Evolutionary conservation across 2,113 vertebrate genomes (phyloP), one percentile per base, ranked within the genome.

Genomic region (Sylvicapra grimmia): DNA sequence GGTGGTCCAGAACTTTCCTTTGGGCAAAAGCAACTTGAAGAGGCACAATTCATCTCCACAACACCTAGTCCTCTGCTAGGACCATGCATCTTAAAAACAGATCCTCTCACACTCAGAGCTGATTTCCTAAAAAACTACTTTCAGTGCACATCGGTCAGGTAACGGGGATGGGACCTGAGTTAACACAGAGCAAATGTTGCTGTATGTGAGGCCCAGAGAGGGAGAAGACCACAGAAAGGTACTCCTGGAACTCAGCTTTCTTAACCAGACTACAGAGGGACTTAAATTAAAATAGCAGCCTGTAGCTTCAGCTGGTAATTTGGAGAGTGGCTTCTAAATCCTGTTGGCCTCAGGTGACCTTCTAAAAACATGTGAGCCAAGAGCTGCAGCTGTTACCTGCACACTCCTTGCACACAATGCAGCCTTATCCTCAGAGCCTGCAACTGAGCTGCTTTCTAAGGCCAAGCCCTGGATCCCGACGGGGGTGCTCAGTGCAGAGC

Each of bases 251-350:
- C 19, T 14, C 21, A 7, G 68, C 58, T 83, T 58, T 96, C 90
- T 51, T n/a, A 90, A 93, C 29, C 14, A n/a, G 87, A 44, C 31
- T 25, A 44, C 80, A 31, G 16, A 63, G 16, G 19, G 82, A 82
- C 36, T 58, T 56, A 61, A 94, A 93, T 88, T 85, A 72, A 94
- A 95, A 90, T 21, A 84, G 87, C 91, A 95, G 82, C 47, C 92
- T 58, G 47, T 15, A 93, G 83, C 91, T 85, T 80, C 51, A 80
- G 63, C 89, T 58, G 86, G 72, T 72, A 92, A 95, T 90, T 33
- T 65, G 96, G 49, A 94, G 97, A 94, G 65, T 68, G 68, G 87
- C 49, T 97, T 96, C 79, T 82, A 90, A 94, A 65, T 85, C 85
- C 87, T 58, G 47, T 6, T 75, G 83, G 77, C 94, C 75, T 86